A percentile compares a stretch with the other conserved stretches of the same genome.
These are phyloP conservation scores for Sciurus niger DNA, from an alignment of 2,113 vertebrate genomes.

Conservation along the genomic window DNA sequence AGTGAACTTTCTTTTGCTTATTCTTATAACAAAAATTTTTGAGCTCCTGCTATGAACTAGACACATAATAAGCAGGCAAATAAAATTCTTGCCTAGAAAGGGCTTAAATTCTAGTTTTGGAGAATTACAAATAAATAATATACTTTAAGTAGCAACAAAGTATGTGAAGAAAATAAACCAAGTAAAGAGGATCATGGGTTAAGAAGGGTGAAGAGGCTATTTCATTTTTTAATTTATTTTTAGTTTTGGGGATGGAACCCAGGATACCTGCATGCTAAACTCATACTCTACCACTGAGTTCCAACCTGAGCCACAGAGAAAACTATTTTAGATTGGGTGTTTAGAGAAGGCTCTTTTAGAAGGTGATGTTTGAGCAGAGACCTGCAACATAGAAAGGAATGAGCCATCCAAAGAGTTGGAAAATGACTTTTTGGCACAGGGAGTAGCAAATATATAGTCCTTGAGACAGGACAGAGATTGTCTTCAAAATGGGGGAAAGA, in stretches of 20 bases:
- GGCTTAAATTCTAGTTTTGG: background rate
- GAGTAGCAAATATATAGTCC: background rate
- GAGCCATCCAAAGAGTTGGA: background rate
- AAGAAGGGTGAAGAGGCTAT: background rate
- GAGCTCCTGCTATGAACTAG: background rate
- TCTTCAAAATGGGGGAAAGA: background rate
- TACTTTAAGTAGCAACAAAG: background rate
- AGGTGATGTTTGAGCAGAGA: background rate
- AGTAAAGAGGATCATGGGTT: background rate
- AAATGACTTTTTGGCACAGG: background rate
- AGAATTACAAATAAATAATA: background rate
- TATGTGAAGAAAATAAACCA: background rate
- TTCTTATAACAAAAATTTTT: background rate
- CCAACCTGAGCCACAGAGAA: too few relatives aligned
- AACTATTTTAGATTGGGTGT: background rate
- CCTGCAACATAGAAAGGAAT: too few relatives aligned
- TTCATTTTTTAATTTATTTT: too few relatives aligned
- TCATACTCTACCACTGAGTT: too few relatives aligned
- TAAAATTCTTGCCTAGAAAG: background rate
- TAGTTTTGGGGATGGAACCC: too few relatives aligned
- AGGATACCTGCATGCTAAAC: too few relatives aligned
- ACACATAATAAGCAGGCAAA: background rate
- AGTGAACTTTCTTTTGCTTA: background rate
- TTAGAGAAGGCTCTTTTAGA: background rate
- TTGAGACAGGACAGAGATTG: background rate